Percentiles rank a stretch among this genome's conserved stretches.
Conservation (phyloP, 2,888 invertebrate genomes). For the Aplocera efformata region DNA sequence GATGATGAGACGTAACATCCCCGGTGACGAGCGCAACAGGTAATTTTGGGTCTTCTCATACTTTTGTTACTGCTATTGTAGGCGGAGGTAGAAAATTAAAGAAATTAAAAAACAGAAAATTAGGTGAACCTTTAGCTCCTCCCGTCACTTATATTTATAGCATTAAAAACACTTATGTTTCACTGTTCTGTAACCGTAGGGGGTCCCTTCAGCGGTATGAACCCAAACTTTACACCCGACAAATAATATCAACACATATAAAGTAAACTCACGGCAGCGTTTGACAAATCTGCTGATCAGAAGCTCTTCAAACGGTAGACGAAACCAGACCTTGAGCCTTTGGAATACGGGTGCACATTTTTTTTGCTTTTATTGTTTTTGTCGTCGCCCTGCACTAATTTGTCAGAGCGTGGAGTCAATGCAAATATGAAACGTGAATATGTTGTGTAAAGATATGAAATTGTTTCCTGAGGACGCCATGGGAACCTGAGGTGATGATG, state of each 20-base stretch:
- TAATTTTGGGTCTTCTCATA: no score
- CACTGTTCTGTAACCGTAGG: constrained; percentile 40
- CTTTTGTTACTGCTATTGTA: no score
- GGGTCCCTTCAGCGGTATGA: constrained; percentile 38
- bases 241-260: constrained; percentile 54
- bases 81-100: no score
- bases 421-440: constrained; percentile 76
- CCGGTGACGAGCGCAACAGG: no score
- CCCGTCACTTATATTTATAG: no score
- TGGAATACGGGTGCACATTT: constrained; percentile 14
- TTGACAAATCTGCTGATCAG: constrained; percentile 57
- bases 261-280: constrained; percentile 63
- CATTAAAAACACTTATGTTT: no score
- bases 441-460: constrained; percentile 74
- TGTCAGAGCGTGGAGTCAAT: constrained; percentile 68
- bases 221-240: constrained; percentile 57
- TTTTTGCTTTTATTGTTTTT: constrained; percentile 54
- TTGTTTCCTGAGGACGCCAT: constrained; percentile 67
- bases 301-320: constrained; percentile 34
- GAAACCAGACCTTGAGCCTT: constrained; percentile 25
- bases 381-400: constrained; percentile 62
- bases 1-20: no score
- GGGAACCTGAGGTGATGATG: constrained; percentile 58
- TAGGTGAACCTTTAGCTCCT: no score
- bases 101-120: no score